Evolutionary conservation across 2,797 vertebrate genomes (phyloP).

Genomic region (Sus cebifrons): DNA sequence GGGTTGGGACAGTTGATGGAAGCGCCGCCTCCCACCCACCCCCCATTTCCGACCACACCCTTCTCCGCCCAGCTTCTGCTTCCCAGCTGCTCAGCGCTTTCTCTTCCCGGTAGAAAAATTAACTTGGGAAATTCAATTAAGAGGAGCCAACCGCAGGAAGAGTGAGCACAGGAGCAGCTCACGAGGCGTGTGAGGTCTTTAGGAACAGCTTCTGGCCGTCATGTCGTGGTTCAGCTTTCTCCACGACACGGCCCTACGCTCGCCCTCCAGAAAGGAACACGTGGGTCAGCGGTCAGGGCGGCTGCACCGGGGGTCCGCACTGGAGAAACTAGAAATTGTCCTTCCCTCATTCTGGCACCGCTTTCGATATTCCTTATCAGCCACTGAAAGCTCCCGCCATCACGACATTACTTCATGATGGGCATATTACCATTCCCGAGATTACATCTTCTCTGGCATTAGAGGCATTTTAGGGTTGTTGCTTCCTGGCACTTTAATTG

Average conservation of each 20-base stretch:
- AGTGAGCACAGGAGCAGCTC: background rate
- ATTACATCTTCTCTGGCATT: conserved; percentile 85
- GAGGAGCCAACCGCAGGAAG: background rate
- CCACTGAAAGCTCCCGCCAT: conserved; percentile 75
- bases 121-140: conserved; percentile 38
- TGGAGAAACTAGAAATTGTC: background rate
- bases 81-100: too few relatives aligned
- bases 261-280: background rate
- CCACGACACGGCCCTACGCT: background rate
- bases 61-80: background rate
- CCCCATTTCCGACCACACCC: background rate
- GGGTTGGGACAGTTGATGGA: background rate
- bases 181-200: background rate
- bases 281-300: background rate
- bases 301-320: background rate
- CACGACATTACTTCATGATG: conserved; percentile 77
- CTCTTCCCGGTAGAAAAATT: background rate
- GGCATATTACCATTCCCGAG: conserved; percentile 83
- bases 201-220: background rate
- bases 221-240: accelerated
- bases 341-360: conserved; percentile 1
- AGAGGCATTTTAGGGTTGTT: conserved; percentile 84
- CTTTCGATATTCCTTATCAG: conserved; percentile 81
- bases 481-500: conserved; percentile 86
- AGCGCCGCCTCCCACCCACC: background rate